These are phyloP conservation scores for Botia almorhae DNA, from an alignment of 2,797 vertebrate genomes.

Conservation along the genomic window DNA sequence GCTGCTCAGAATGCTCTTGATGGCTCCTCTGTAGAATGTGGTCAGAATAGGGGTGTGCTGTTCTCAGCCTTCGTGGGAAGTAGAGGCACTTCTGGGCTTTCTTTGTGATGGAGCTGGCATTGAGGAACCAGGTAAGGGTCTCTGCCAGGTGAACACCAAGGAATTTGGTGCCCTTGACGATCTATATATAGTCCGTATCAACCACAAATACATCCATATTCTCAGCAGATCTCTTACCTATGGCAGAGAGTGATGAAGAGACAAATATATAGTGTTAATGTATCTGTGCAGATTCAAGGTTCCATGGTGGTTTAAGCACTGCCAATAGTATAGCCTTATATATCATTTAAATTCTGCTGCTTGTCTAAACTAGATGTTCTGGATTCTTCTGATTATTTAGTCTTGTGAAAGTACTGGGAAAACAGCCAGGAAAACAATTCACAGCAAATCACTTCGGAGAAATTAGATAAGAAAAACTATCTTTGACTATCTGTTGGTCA, in stretches of 20 bases:
- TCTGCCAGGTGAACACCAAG: too few species aligned
- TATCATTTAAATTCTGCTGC: neutral
- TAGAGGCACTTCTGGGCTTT: too few species aligned
- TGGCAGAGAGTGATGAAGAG: neutral
- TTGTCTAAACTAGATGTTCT: neutral
- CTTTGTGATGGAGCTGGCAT: neutral
- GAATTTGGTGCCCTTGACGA: too few species aligned
- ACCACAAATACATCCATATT: slow-evolving; percentile 70
- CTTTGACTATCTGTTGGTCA: neutral
- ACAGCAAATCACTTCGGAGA: neutral
- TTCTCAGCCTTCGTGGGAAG: too few species aligned
- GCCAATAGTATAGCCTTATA: too few species aligned
- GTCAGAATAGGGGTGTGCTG: too few species aligned
- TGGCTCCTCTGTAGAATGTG: too few species aligned
- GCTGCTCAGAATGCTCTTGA: too few species aligned
- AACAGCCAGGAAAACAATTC: neutral
- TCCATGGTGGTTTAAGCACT: neutral
- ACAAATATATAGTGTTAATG: neutral
- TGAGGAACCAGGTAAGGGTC: slow-evolving; percentile 64
- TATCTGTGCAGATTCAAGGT: neutral
- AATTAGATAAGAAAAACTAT: neutral
- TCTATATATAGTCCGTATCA: slow-evolving; percentile 72
- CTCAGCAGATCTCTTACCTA: slow-evolving; percentile 65
- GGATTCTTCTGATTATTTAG: neutral
- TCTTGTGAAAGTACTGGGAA: neutral